Evolutionary conservation across 2,797 vertebrate genomes (phyloP).

Genomic region (Catamblyrhynchus diadema): DNA sequence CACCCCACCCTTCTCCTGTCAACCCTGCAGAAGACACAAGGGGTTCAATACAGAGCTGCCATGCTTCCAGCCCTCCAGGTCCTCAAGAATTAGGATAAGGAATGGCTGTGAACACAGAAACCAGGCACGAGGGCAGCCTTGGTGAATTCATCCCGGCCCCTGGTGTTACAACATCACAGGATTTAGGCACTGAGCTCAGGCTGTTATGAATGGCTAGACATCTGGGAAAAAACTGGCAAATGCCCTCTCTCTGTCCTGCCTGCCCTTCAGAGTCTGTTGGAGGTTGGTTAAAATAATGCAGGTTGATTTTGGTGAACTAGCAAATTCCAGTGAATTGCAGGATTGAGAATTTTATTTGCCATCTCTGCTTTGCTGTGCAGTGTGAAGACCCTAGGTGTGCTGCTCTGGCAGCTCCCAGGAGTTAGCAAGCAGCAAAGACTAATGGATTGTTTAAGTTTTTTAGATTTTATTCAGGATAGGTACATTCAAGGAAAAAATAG

Average conservation of each 20-base stretch:
- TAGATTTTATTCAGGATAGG: background rate
- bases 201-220: background rate
- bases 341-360: background rate
- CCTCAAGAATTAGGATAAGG: background rate
- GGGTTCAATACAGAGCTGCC: background rate
- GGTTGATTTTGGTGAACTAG: background rate
- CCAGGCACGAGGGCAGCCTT: background rate
- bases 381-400: background rate
- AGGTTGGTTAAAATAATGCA: background rate
- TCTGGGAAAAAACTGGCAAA: background rate
- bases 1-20: background rate
- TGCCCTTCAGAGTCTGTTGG: background rate
- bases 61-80: too few relatives aligned
- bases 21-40: fast-evolving
- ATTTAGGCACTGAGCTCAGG: background rate
- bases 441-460: background rate
- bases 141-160: background rate
- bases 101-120: background rate
- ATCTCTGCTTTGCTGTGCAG: background rate
- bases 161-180: fast-evolving
- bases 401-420: background rate
- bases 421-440: background rate
- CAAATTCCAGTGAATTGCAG: background rate
- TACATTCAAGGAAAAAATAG: background rate
- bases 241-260: background rate